Percentiles rank a stretch among this genome's conserved stretches.
phyloP scores from a whole-genome alignment of 2,797 vertebrate genomes.

The Danio albolineatus region DNA sequence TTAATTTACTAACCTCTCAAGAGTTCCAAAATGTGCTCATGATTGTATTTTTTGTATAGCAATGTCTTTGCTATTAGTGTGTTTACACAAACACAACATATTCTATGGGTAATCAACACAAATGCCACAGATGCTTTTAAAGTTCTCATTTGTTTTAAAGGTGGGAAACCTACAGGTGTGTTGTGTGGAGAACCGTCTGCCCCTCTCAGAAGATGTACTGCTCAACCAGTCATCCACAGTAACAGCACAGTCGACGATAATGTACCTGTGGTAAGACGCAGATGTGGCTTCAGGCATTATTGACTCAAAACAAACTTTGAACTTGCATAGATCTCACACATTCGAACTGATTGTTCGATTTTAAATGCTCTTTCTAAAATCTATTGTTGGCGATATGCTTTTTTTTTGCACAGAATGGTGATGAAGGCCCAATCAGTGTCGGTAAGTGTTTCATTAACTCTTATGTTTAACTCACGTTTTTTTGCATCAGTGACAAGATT shows the following conservation, averaged over 20 bases:
- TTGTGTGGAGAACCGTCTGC: conserved; percentile 81
- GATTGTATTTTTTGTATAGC: background rate
- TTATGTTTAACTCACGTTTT: no score
- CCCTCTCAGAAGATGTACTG: conserved; percentile 78
- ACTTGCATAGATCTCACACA: background rate
- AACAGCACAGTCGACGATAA: conserved; percentile 60
- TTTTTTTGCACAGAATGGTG: conserved; percentile 72
- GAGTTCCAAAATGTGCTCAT: background rate
- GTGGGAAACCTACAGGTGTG: conserved; percentile 81
- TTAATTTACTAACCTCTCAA: background rate
- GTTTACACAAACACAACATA: background rate
- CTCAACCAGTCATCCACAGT: conserved; percentile 60
- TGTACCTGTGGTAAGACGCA: conserved; percentile 65
- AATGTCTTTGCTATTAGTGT: no score
- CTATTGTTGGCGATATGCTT: background rate
- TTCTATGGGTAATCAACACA: background rate
- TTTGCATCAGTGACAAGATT: background rate
- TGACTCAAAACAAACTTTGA: background rate
- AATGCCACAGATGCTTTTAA: background rate
- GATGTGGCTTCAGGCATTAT: background rate
- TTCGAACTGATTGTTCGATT: background rate
- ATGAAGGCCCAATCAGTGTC: conserved; percentile 62
- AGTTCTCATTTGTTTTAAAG: conserved; percentile 61
- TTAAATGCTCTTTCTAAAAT: background rate
- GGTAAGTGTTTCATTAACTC: conserved; percentile 67